phyloP scores from a whole-genome alignment of 2,113 vertebrate genomes.

The Galeopterus variegatus region DNA sequence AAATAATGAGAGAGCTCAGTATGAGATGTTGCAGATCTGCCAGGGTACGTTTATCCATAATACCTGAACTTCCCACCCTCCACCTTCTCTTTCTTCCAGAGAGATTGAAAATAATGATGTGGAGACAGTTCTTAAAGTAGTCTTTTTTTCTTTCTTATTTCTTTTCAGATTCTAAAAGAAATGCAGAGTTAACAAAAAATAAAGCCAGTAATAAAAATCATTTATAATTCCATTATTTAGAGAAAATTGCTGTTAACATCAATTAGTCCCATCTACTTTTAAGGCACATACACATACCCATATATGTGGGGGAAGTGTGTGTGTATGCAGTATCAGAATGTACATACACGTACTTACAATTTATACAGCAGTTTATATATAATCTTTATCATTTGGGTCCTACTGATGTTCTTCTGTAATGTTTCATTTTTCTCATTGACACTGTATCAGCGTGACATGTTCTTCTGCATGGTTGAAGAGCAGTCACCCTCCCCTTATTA shows the following conservation, averaged over 20 bases:
- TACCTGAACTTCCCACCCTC: background rate
- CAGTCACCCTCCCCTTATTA: too few species aligned
- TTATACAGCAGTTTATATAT: background rate
- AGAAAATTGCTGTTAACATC: background rate
- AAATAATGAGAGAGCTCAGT: background rate
- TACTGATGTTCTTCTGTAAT: background rate
- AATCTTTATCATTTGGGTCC: background rate
- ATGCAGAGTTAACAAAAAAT: background rate
- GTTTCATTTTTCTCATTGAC: background rate
- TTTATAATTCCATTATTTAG: background rate
- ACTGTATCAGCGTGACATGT: fast-evolving
- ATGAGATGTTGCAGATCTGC: fast-evolving
- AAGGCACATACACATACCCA: background rate
- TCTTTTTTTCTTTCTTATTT: background rate
- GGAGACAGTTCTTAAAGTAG: background rate
- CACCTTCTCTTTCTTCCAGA: background rate
- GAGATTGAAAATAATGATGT: background rate
- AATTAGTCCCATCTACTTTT: too few species aligned
- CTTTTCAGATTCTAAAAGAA: background rate
- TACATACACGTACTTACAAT: fast-evolving
- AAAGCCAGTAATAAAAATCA: background rate
- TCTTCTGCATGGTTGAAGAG: background rate
- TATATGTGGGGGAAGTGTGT: too few species aligned
- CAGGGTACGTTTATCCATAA: fast-evolving
- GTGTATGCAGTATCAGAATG: background rate